Evolutionary conservation across 2,888 invertebrate genomes (phyloP), one percentile per base, ranked within the genome.

Genomic region (Polydesmus complanatus): DNA sequence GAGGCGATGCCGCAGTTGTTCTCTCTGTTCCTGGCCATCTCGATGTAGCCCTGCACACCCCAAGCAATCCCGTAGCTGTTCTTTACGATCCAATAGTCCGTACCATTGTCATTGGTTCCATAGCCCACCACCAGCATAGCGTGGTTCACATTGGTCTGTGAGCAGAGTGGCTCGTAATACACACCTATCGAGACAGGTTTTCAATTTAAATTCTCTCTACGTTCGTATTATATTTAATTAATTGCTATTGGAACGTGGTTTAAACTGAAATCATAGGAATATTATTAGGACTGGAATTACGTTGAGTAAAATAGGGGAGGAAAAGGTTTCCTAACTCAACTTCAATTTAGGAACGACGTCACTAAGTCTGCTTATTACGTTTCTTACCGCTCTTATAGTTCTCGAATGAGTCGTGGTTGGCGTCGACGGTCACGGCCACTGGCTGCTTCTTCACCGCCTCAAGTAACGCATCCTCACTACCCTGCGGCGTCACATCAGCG

Each of bases 121-220:
- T 91, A 94, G 0, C 94, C 94, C 14, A 94, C 85, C n/a, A 89
- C 79, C 50, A 93, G 74, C 80, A 93, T 88, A 0, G 92, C 93
- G 70, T 93, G 93, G 75, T 93, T 92, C n/a, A 93, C 5, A 5
- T 37, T 5, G 37, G 8, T 37, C n/a, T n/a, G n/a, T 5, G 8
- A 8, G 37, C 37, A 37, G 37, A 8, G 37, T 8, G 37, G 8
- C 37, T 37, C 37, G 14, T 37, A 37, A 37, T 37, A 37, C 14
- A 37, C 37, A 37, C 37, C 37, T 37, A 37, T n/a, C n/a, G n/a
- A n/a, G n/a, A n/a, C n/a, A n/a, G n/a, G n/a, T n/a, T n/a, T n/a
- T n/a, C n/a, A n/a, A n/a, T n/a, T n/a, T n/a, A n/a, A n/a, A n/a
- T n/a, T n/a, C n/a, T n/a, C n/a, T n/a, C n/a, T n/a, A n/a, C n/a